Percentiles rank a stretch among this genome's conserved stretches.
These are phyloP conservation scores for Calephelis virginiensis DNA, from an alignment of 1,140 invertebrate genomes.

Conservation along the genomic window DNA sequence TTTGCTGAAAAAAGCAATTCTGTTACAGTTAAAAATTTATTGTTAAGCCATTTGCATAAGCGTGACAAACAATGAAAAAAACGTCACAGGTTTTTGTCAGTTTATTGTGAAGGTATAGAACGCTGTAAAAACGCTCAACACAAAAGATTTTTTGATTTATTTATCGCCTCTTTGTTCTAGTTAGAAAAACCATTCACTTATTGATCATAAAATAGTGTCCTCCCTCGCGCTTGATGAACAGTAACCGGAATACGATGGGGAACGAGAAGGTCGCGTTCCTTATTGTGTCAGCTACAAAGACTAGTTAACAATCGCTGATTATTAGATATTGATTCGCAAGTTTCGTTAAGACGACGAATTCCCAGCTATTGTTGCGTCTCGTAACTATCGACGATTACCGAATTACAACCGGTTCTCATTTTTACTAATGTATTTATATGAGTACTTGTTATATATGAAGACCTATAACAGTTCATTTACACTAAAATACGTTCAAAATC, in stretches of 20 bases:
- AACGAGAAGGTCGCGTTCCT: slow-evolving; percentile 58
- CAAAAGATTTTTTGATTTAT: slow-evolving; percentile 73
- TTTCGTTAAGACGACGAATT: slow-evolving; percentile 49
- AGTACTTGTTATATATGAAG: no score
- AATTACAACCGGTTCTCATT: no score
- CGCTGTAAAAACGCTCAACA: slow-evolving; percentile 45
- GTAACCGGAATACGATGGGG: slow-evolving; percentile 51
- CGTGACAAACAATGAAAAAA: slow-evolving; percentile 62
- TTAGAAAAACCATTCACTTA: slow-evolving; percentile 44
- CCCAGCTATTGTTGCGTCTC: slow-evolving; percentile 39
- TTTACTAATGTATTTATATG: no score
- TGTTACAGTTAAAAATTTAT: slow-evolving; percentile 71
- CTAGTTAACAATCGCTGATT: slow-evolving; percentile 66
- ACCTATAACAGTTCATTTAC: no score
- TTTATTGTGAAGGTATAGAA: slow-evolving; percentile 52
- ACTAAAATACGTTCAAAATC: no score
- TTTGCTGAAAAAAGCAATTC: slow-evolving; percentile 53
- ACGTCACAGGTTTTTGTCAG: slow-evolving; percentile 58
- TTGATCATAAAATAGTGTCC: slow-evolving; percentile 48
- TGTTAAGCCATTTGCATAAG: slow-evolving; percentile 74
- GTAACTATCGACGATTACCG: slow-evolving; percentile 41
- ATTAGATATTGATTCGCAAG: slow-evolving; percentile 63
- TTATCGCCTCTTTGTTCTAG: slow-evolving; percentile 44
- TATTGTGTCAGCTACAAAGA: slow-evolving; percentile 65
- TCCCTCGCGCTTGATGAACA: slow-evolving; percentile 43